Conservation (phyloP, 2,797 vertebrate genomes). For the Pyrocephalus nanus region DNA sequence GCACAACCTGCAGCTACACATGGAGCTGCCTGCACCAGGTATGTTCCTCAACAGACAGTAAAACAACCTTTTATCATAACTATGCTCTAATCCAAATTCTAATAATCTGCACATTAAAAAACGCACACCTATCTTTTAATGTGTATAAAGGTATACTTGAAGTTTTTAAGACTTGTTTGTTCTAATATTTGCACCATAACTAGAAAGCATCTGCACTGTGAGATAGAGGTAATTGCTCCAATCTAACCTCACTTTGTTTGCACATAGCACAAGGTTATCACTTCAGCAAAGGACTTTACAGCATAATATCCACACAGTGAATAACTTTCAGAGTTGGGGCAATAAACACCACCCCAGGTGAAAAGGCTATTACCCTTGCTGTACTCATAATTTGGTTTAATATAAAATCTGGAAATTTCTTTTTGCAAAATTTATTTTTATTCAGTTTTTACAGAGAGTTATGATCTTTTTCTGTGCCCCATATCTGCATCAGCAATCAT, state of each 20-base stretch:
- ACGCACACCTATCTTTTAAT: not conserved
- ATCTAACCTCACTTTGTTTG: not conserved
- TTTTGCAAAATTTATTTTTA: not conserved
- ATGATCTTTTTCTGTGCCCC: not conserved
- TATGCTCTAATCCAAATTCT: not conserved
- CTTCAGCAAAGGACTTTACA: not conserved
- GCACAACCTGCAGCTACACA: not conserved
- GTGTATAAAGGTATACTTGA: not conserved
- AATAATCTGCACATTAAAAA: not conserved
- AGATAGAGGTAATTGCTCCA: not conserved
- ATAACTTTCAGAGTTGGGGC: not conserved
- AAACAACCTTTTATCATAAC: not conserved
- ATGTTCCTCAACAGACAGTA: not conserved
- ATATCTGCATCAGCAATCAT: not conserved
- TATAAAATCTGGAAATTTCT: not conserved
- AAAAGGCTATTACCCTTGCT: not conserved
- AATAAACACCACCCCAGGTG: not conserved
- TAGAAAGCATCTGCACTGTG: not conserved
- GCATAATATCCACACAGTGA: not conserved
- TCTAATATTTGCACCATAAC: not conserved
- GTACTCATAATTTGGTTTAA: not conserved
- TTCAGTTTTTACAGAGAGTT: not conserved
- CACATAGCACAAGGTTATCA: not conserved
- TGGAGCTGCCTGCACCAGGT: not conserved
- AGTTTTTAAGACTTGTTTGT: not conserved